Evolutionary conservation across 2,797 vertebrate species (phyloP), one percentile per base, ranked within the genome.

Genomic region (Hemitrygon akajei): DNA sequence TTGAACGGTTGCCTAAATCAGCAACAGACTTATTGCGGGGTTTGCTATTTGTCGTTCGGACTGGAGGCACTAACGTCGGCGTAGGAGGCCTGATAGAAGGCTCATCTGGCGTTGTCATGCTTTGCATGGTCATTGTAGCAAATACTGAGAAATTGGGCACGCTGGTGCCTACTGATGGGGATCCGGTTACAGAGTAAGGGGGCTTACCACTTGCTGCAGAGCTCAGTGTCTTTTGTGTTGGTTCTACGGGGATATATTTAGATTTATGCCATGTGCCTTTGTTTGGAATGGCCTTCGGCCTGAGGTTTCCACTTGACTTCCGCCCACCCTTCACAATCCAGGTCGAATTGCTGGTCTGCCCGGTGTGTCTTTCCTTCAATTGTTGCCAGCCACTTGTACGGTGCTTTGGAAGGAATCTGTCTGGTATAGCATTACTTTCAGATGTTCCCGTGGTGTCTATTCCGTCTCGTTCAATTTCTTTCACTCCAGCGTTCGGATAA

Each of bases 121-220:
- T 37, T 2, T 95, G 95, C 18, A 63, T 79, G 0, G 93, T 94
- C 18, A 95, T 94, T 12, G 95, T 95, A 5, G 96, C 95, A 80
- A 95, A 96, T 0, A 95, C 94, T 14, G 95, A 95, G 79, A 95
- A 94, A 86, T 95, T 95, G 20, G 95, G 96, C 91, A 96, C 96
- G 87, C 94, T 96, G 93, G 96, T 96, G 75, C 94, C 84, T 10
- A 3, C 80, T 94, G 94, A 89, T 56, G 94, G 37, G 96, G 94
- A 10, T 95, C 94, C 91, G 14, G 96, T 96, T 66, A 93, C 18
- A 47, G 95, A 94, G 94, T 95, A 94, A 60, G 1, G 84, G 79
- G 95, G 73, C 56, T 91, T 69, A 60, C 94, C 94, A 73, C 94
- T 94, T 12, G 95, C 95, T 94, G 95, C 94, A 12, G 66, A 2